A percentile compares a stretch with the other conserved stretches of the same genome.
Evolutionary conservation across 2,113 vertebrate species (phyloP).

Genomic region (Rhegmatorhina hoffmannsi): DNA sequence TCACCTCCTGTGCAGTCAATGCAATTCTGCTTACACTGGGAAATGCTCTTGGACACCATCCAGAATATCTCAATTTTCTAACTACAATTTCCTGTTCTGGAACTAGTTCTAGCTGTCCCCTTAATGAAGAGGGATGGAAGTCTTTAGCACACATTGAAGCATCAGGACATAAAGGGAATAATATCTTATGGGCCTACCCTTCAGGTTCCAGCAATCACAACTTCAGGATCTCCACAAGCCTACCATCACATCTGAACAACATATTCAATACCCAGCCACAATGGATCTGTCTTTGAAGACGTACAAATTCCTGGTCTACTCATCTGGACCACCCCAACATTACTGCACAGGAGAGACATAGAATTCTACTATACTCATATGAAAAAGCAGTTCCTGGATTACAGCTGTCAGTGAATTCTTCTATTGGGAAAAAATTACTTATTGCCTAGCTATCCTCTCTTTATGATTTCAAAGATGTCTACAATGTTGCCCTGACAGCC

Average conservation of each 20-base stretch:
- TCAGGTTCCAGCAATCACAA: neutral
- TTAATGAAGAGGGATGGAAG: neutral
- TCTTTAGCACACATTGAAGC: neutral
- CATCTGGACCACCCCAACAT: neutral
- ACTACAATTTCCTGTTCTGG: neutral
- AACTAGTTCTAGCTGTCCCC: neutral
- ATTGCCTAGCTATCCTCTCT: neutral
- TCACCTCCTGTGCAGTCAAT: neutral
- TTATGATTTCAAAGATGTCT: neutral
- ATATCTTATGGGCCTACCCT: neutral
- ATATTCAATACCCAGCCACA: accelerated
- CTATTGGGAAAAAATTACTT: neutral
- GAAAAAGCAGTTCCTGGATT: neutral
- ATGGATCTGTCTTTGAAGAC: neutral
- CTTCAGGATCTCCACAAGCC: neutral
- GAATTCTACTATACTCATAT: neutral
- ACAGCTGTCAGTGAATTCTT: neutral
- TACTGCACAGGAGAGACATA: neutral
- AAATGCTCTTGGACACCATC: neutral
- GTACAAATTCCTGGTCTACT: neutral
- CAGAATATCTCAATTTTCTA: neutral
- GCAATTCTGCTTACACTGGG: neutral
- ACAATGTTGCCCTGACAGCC: too few relatives aligned
- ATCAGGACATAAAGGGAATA: neutral
- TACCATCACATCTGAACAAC: neutral